phyloP scores from a whole-genome alignment of 2,888 invertebrate genomes.

The Lochmaea capreae region DNA sequence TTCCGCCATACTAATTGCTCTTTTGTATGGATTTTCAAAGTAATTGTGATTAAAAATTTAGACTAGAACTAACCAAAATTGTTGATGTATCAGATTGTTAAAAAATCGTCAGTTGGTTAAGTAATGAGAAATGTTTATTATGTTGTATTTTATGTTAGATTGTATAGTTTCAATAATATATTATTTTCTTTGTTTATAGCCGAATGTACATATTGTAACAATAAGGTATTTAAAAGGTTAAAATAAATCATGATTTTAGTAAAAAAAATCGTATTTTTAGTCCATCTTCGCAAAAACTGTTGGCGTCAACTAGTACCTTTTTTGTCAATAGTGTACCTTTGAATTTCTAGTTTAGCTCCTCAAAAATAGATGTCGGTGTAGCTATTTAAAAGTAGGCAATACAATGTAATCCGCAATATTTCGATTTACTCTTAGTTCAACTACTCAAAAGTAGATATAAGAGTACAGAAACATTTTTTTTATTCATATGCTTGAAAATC shows the following conservation, averaged over 20 bases:
- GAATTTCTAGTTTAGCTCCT: no score
- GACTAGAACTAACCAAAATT: conserved; percentile 28
- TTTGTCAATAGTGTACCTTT: no score
- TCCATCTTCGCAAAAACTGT: no score
- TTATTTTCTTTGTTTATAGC: conserved; percentile 48
- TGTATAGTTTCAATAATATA: conserved; percentile 49
- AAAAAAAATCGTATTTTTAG: background rate
- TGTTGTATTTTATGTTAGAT: conserved; percentile 47
- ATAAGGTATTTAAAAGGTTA: conserved; percentile 47
- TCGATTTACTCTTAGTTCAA: no score
- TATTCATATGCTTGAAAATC: no score
- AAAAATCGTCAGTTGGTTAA: conserved; percentile 22
- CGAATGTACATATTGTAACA: conserved; percentile 49
- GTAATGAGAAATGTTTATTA: conserved; percentile 45
- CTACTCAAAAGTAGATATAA: no score
- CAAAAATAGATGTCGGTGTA: no score
- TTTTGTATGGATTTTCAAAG: conserved; percentile 21
- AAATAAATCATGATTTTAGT: conserved; percentile 10
- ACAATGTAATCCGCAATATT: no score
- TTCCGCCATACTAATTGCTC: background rate
- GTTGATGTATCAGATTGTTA: conserved; percentile 24
- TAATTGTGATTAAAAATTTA: conserved; percentile 20
- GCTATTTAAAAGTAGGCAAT: no score
- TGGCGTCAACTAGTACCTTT: no score
- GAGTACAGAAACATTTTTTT: no score